phyloP scores from a whole-genome alignment of 1,140 invertebrate genomes.

The Leucophenga varia region DNA sequence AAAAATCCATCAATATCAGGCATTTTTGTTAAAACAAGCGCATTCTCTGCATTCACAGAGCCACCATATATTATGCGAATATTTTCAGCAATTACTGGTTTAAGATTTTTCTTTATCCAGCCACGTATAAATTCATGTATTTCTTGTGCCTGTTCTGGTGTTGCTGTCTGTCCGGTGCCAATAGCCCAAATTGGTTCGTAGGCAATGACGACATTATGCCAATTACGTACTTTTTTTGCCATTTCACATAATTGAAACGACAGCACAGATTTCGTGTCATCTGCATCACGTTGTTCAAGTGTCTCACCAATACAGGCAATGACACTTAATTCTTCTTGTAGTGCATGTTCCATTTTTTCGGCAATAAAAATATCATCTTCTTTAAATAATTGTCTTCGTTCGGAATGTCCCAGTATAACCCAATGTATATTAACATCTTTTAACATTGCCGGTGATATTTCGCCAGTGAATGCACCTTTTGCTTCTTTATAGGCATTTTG shows the following conservation, averaged over 20 bases:
- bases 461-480: constrained; percentile 7
- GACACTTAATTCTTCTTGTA: constrained; percentile 1
- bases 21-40: constrained; percentile 7
- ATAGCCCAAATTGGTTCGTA: constrained; percentile 68
- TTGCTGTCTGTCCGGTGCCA: constrained; percentile 62
- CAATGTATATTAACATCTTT: constrained; percentile 3
- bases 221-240: background rate
- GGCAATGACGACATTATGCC: constrained; percentile 57
- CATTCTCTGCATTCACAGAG: constrained; percentile 26
- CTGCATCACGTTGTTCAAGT: constrained; percentile 4
- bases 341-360: constrained; percentile 4
- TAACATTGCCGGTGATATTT: constrained; percentile 8
- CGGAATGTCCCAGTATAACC: constrained; percentile 11
- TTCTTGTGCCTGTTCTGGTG: constrained; percentile 56
- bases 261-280: background rate
- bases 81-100: background rate
- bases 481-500: constrained; percentile 1
- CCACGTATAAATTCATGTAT: constrained; percentile 19
- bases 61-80: constrained; percentile 32
- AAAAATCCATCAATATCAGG: constrained; percentile 32
- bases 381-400: constrained; percentile 5
- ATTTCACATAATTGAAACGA: background rate
- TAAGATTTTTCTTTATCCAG: constrained; percentile 4
- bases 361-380: constrained; percentile 5
- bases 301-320: constrained; percentile 15